Percentiles rank a stretch among this genome's conserved stretches.
phyloP scores from a whole-genome alignment of 2,113 vertebrate genomes.

The Sigmodon hispidus region DNA sequence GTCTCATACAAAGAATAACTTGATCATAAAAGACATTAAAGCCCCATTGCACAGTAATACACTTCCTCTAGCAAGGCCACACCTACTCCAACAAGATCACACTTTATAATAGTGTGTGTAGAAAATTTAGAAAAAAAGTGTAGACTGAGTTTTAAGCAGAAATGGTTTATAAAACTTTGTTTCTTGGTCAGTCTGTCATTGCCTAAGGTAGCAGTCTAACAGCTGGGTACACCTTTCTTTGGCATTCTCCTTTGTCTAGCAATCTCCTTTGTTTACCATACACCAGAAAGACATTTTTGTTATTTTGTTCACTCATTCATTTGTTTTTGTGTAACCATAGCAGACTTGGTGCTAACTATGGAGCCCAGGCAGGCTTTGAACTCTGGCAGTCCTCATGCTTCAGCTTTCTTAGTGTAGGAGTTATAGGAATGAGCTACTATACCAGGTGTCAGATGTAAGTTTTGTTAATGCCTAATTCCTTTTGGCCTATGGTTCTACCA shows the following conservation, averaged over 20 bases:
- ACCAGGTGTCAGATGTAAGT: not conserved
- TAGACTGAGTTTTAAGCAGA: conserved; percentile 68
- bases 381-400: not conserved
- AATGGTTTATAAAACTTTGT: conserved; percentile 71
- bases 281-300: not conserved
- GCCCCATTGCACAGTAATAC: too few relatives aligned
- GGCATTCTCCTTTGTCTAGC: not conserved
- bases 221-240: conserved; percentile 1
- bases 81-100: too few relatives aligned
- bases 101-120: too few relatives aligned
- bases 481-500: not conserved
- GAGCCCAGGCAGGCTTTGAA: not conserved
- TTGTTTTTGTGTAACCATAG: not conserved
- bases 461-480: not conserved
- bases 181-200: conserved; percentile 59
- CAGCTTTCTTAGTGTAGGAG: not conserved
- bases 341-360: not conserved
- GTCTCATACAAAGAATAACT: too few relatives aligned
- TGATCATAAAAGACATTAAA: too few relatives aligned
- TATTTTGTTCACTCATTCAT: not conserved
- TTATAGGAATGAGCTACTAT: not conserved
- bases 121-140: conserved; percentile 41
- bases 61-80: too few relatives aligned
- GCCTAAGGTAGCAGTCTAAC: not conserved
- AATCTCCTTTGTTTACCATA: not conserved